phyloP scores from a whole-genome alignment of 2,888 invertebrate genomes.

The Drosophila colorata region DNA sequence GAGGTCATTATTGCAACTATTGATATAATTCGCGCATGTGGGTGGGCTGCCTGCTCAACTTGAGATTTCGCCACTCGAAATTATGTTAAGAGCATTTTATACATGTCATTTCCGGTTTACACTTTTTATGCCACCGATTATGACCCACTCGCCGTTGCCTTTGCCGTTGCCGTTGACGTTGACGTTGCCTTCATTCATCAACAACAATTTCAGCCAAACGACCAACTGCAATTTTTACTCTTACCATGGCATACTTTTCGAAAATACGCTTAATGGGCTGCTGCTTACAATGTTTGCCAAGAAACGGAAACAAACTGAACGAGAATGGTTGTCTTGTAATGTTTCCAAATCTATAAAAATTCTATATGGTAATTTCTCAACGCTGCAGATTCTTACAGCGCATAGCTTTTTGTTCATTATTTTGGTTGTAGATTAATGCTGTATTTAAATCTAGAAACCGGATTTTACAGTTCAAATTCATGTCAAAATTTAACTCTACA shows the following conservation, averaged over 20 bases:
- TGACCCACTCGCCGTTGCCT: conserved; percentile 39
- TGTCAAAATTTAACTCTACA: no score
- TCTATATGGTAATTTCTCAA: no score
- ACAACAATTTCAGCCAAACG: conserved; percentile 8
- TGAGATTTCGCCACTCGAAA: conserved; percentile 26
- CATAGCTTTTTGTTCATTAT: no score
- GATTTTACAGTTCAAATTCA: no score
- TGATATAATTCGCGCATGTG: conserved; percentile 72
- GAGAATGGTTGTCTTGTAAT: background rate
- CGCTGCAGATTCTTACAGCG: no score
- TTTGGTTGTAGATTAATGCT: no score
- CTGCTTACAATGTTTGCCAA: conserved; percentile 7
- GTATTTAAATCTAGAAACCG: no score
- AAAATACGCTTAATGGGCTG: conserved; percentile 2
- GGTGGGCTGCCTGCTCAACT: conserved; percentile 52
- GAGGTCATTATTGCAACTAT: conserved; percentile 77
- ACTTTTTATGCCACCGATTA: conserved; percentile 70
- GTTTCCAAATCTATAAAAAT: no score
- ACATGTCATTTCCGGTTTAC: conserved; percentile 75
- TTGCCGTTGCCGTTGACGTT: no score
- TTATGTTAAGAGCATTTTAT: conserved; percentile 56
- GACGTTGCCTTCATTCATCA: conserved; percentile 12
- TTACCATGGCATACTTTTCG: conserved; percentile 2
- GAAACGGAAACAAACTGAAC: background rate
- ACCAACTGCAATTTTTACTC: background rate